Evolutionary conservation across 2,888 invertebrate genomes (phyloP).

Genomic region (Hoplodrina blanda): DNA sequence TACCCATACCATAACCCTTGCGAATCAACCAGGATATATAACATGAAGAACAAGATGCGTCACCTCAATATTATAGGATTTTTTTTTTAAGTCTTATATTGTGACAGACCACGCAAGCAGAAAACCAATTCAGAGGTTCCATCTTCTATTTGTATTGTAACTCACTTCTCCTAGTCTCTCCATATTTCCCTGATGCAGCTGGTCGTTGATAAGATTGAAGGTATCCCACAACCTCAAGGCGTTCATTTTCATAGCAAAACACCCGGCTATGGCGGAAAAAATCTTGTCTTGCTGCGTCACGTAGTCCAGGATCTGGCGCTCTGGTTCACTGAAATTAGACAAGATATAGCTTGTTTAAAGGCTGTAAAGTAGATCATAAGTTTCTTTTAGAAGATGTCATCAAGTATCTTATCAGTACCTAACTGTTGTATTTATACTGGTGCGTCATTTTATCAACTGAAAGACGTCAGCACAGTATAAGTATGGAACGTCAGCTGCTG

Average conservation of each 20-base stretch:
- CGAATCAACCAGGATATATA: too few species aligned
- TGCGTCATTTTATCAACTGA: too few species aligned
- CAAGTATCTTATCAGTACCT: not conserved
- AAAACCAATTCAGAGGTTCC: not conserved
- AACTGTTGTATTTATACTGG: not conserved
- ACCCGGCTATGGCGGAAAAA: conserved; percentile 95
- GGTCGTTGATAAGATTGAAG: conserved; percentile 75
- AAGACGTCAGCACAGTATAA: too few species aligned
- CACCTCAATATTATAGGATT: too few species aligned
- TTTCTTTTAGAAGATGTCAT: too few species aligned
- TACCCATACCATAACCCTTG: too few species aligned
- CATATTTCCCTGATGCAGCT: conserved; percentile 77
- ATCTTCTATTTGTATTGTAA: too few species aligned
- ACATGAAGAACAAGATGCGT: too few species aligned
- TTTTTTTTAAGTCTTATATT: too few species aligned
- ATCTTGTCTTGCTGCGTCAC: conserved; percentile 98
- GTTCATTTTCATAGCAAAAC: conserved; percentile 93
- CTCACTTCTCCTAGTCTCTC: conserved; percentile 81
- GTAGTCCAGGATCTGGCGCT: conserved; percentile 97
- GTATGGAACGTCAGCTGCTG: too few species aligned
- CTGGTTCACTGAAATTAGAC: conserved; percentile 83
- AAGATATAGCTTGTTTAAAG: not conserved
- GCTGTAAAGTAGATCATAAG: too few species aligned
- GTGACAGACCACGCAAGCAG: not conserved
- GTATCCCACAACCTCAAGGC: conserved; percentile 78